Evolutionary conservation across 2,797 vertebrate genomes (phyloP).

Genomic region (Onychomys arenicola): DNA sequence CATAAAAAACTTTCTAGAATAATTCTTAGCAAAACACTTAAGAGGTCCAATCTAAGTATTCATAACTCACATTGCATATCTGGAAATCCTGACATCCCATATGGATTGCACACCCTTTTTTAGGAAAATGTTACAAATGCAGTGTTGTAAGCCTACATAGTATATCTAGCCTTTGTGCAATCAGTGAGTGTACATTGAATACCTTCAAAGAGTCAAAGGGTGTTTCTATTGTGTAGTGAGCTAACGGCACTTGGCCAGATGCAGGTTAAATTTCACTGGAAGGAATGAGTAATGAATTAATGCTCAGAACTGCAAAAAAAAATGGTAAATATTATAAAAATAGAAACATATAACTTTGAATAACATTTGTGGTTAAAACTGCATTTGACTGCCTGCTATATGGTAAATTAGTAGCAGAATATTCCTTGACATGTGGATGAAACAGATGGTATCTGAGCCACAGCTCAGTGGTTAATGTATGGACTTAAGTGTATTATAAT

Average conservation of each 20-base stretch:
- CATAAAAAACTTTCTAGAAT: not conserved
- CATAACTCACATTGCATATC: not conserved
- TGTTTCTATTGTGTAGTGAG: not conserved
- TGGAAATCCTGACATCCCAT: conserved; percentile 32
- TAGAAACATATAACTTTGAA: not conserved
- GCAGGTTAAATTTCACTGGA: conserved; percentile 34
- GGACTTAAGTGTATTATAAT: conserved; percentile 20
- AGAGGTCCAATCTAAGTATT: not conserved
- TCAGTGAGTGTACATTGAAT: not conserved
- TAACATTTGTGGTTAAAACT: not conserved
- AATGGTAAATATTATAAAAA: conserved; percentile 18
- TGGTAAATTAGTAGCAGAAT: not conserved
- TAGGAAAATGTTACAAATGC: not conserved
- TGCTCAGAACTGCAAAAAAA: not conserved
- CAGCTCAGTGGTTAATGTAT: not conserved
- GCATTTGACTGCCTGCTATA: not conserved
- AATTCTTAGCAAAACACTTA: conserved; percentile 23
- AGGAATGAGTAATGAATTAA: not conserved
- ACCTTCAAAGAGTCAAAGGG: not conserved
- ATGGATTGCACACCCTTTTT: conserved; percentile 5
- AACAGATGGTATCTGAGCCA: not conserved
- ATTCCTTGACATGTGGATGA: not conserved
- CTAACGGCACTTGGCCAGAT: not conserved
- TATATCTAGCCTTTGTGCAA: not conserved
- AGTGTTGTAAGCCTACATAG: not conserved